These are phyloP conservation scores for Acrobasis repandana DNA, from an alignment of 2,888 invertebrate genomes.

Conservation along the genomic window DNA sequence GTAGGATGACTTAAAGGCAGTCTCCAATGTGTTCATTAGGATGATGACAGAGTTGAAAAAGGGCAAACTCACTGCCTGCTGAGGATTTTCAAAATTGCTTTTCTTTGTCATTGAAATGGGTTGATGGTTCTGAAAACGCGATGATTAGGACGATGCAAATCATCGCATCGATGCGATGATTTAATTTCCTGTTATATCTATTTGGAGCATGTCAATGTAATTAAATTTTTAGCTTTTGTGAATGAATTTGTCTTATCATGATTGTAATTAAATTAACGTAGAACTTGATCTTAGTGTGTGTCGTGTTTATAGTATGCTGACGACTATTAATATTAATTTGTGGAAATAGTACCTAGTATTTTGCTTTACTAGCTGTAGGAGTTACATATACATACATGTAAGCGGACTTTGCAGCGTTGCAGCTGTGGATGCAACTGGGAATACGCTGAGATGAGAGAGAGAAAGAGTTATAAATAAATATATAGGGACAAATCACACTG, in stretches of 20 bases:
- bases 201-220: not conserved
- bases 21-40: conserved; percentile 51
- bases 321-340: too few relatives aligned
- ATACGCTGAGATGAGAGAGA: too few relatives aligned
- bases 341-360: too few relatives aligned
- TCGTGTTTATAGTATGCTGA: not conserved
- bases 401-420: too few relatives aligned
- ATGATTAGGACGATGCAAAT: conserved; percentile 29
- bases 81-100: conserved; percentile 54
- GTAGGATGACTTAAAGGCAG: conserved; percentile 35
- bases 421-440: too few relatives aligned
- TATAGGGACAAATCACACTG: too few relatives aligned
- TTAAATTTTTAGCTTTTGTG: not conserved
- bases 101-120: conserved; percentile 58
- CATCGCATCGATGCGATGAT: not conserved
- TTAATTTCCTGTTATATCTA: conserved; percentile 20
- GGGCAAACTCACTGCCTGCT: conserved; percentile 38
- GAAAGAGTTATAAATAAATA: too few relatives aligned
- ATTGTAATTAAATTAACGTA: not conserved
- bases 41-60: conserved; percentile 47
- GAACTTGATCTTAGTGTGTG: not conserved
- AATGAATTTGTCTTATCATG: not conserved
- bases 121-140: conserved; percentile 34
- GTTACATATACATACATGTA: too few relatives aligned
- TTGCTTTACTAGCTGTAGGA: too few relatives aligned